Evolutionary conservation across 2,797 vertebrate species (phyloP).

Genomic region (Etheostoma perlongum): DNA sequence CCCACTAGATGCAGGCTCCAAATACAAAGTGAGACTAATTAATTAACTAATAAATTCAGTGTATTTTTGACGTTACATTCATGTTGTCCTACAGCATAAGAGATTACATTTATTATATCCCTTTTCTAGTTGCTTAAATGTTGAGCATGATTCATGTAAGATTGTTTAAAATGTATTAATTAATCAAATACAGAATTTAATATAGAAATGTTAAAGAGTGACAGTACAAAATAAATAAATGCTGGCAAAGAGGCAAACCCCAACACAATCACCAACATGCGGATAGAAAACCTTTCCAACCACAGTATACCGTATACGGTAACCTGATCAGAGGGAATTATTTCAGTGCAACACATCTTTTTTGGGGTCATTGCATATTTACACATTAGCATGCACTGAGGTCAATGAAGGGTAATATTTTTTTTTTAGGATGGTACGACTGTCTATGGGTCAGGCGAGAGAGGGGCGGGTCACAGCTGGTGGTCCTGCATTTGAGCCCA

Average conservation of each 20-base stretch:
- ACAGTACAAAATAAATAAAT: background rate
- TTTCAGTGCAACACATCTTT: constrained; percentile 32
- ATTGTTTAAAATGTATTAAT: background rate
- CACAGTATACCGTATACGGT: accelerated
- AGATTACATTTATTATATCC: background rate
- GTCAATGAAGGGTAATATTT: constrained; percentile 64
- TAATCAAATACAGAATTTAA: background rate
- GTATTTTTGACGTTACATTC: background rate
- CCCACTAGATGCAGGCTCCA: background rate
- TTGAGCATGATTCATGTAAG: background rate
- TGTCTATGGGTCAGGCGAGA: constrained; percentile 44
- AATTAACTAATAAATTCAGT: background rate
- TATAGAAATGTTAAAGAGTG: background rate
- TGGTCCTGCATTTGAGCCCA: constrained; percentile 55
- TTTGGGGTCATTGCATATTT: constrained; percentile 54
- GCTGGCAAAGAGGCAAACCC: background rate
- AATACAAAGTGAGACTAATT: background rate
- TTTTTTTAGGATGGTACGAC: constrained; percentile 53
- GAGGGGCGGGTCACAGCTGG: constrained; percentile 64
- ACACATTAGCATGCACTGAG: constrained; percentile 36
- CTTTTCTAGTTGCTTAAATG: background rate
- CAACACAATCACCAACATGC: background rate
- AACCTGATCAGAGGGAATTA: constrained; percentile 18
- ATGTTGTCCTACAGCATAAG: background rate
- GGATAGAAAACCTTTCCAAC: background rate